A percentile compares a stretch with the other conserved stretches of the same genome.
Evolutionary conservation across 2,797 vertebrate species (phyloP).

Genomic region (Staurois parvus): DNA sequence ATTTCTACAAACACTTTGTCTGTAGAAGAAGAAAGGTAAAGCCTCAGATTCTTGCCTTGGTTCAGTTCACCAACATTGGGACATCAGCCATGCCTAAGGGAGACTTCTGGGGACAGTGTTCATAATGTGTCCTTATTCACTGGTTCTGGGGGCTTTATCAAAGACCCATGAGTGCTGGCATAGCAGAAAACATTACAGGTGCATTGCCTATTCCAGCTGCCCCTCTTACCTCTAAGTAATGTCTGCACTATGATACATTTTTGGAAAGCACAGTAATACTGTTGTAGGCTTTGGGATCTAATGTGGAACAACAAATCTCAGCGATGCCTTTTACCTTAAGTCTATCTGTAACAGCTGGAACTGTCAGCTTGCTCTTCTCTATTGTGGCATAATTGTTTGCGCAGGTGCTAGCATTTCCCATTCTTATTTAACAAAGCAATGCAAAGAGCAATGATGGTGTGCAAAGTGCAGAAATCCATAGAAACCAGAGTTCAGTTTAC

Average conservation of each 20-base stretch:
- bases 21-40: constrained; percentile 56
- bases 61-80: constrained; percentile 33
- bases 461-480: background rate
- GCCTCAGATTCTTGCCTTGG: constrained; percentile 30
- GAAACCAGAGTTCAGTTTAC: background rate
- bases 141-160: constrained; percentile 25
- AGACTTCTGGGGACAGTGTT: background rate
- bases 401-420: background rate
- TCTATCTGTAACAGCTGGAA: background rate
- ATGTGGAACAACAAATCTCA: background rate
- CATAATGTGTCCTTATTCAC: background rate
- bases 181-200: background rate
- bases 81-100: background rate
- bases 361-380: too few relatives aligned
- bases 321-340: background rate
- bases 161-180: background rate
- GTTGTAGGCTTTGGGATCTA: background rate
- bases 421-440: background rate
- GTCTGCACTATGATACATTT: background rate
- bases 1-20: constrained; percentile 52
- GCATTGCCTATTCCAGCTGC: background rate
- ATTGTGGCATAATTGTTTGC: background rate
- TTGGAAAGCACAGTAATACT: background rate
- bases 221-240: background rate
- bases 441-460: background rate